Evolutionary conservation across 2,113 vertebrate genomes (phyloP).

Genomic region (Indicator indicator): DNA sequence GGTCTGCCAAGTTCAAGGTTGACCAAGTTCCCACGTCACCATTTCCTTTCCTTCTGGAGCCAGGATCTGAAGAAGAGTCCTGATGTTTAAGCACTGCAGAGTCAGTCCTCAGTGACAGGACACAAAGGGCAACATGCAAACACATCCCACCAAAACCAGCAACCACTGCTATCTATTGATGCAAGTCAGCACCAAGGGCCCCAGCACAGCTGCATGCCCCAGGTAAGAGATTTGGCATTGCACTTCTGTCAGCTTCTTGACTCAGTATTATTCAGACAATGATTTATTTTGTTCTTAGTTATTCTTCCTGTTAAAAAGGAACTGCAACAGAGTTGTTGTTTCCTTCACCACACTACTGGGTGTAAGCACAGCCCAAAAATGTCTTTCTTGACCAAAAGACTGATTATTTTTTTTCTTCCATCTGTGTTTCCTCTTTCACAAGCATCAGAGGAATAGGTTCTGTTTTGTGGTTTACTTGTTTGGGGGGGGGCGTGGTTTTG

Average conservation of each 20-base stretch:
- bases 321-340: conserved; percentile 6
- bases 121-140: background rate
- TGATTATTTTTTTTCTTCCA: background rate
- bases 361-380: background rate
- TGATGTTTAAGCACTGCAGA: background rate
- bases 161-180: background rate
- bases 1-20: background rate
- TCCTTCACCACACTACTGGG: background rate
- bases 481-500: fast-evolving
- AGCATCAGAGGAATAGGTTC: background rate
- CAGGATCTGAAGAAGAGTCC: background rate
- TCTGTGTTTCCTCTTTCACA: conserved; percentile 55
- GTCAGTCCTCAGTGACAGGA: background rate
- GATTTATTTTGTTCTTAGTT: background rate
- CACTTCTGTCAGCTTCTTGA: background rate
- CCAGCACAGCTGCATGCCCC: background rate
- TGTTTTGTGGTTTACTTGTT: conserved; percentile 14
- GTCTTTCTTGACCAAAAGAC: background rate
- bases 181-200: background rate
- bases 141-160: background rate
- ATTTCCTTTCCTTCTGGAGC: background rate
- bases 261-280: background rate
- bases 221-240: background rate
- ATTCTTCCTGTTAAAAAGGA: background rate
- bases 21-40: background rate